These are phyloP conservation scores for Neoitamus cyanurus DNA, from an alignment of 2,888 invertebrate species.

Conservation along the genomic window DNA sequence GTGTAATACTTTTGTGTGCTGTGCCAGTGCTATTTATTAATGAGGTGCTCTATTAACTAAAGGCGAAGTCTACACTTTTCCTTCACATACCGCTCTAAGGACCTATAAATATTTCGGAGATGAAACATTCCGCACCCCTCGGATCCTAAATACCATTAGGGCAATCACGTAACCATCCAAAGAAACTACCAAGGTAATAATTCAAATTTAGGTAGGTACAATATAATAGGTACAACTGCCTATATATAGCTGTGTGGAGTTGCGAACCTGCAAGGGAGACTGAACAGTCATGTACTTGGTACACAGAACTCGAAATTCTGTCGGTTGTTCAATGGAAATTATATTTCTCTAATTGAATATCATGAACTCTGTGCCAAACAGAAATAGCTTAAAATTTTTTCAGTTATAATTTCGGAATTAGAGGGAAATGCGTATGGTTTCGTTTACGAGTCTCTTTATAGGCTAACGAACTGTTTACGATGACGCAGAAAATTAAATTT, in stretches of 20 bases:
- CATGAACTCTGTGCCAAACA: background rate
- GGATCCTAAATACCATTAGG: background rate
- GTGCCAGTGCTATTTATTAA: background rate
- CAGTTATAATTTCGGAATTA: background rate
- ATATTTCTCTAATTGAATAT: background rate
- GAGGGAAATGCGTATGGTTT: background rate
- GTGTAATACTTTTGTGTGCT: background rate
- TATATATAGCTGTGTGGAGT: background rate
- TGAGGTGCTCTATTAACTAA: background rate
- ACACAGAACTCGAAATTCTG: background rate
- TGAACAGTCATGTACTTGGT: background rate
- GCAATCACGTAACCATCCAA: background rate
- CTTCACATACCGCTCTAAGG: background rate
- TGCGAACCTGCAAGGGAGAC: background rate
- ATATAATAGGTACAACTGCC: too few species aligned
- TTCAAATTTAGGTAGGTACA: background rate
- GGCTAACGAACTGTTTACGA: background rate
- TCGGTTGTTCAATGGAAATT: background rate
- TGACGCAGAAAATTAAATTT: background rate
- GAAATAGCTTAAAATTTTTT: background rate
- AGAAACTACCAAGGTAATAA: background rate
- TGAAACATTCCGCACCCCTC: background rate
- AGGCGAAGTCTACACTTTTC: background rate
- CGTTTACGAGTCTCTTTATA: background rate
- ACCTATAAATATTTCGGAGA: background rate